Evolutionary conservation across 2,888 invertebrate species (phyloP).

Genomic region (Hirtodrosophila cameraria): DNA sequence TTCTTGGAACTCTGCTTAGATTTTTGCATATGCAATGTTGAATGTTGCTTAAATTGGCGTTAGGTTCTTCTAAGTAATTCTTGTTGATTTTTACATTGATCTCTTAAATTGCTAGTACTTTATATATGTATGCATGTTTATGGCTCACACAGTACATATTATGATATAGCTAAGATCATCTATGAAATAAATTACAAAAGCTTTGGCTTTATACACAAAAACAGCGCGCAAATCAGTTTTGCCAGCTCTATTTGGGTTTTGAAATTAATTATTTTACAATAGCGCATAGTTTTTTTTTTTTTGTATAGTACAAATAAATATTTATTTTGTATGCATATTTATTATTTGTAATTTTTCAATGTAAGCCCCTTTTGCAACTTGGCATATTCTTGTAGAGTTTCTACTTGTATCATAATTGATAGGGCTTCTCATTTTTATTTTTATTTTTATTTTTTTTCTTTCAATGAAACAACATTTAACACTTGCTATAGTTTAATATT

Average conservation of each 20-base stretch:
- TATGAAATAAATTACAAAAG: conserved; percentile 83
- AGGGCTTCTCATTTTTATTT: conserved; percentile 25
- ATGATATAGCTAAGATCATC: conserved; percentile 53
- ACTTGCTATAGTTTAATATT: conserved; percentile 53
- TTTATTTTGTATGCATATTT: conserved; percentile 10
- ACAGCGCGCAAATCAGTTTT: conserved; percentile 15
- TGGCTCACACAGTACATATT: conserved; percentile 26
- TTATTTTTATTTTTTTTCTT: too few species aligned
- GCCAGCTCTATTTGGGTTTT: conserved; percentile 29
- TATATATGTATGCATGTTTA: conserved; percentile 29
- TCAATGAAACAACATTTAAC: conserved; percentile 76
- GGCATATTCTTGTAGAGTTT: conserved; percentile 15
- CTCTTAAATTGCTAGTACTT: conserved; percentile 36
- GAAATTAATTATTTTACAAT: conserved; percentile 76
- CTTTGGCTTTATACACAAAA: conserved; percentile 77
- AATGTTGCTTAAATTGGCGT: conserved; percentile 76
- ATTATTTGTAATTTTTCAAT: conserved; percentile 25
- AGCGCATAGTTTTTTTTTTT: conserved; percentile 49
- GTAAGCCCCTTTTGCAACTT: conserved; percentile 19
- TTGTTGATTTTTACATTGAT: conserved; percentile 61
- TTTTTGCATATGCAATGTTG: conserved; percentile 28
- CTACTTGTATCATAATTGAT: conserved; percentile 23
- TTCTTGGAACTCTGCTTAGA: conserved; percentile 71
- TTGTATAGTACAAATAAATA: conserved; percentile 46
- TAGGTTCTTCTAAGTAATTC: conserved; percentile 69